These are phyloP conservation scores for Gadus chalcogrammus DNA, from an alignment of 2,113 vertebrate species.

Conservation along the genomic window DNA sequence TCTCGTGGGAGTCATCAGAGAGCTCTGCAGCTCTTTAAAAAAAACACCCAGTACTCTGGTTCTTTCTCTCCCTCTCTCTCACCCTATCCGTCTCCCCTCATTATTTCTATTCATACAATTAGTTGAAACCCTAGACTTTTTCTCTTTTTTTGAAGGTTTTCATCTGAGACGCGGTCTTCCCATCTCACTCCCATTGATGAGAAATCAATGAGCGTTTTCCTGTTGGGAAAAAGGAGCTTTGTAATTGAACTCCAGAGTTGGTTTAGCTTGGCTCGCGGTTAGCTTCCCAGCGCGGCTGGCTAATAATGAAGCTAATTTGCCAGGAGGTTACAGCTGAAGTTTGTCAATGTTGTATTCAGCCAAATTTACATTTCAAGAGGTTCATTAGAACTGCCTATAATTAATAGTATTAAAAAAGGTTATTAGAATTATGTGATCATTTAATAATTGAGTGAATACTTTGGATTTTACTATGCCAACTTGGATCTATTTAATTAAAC, in stretches of 20 bases:
- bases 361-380: too few species aligned
- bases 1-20: constrained; percentile 68
- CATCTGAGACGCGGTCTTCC: constrained; percentile 11
- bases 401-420: too few species aligned
- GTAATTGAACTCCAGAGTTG: constrained; percentile 40
- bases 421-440: too few species aligned
- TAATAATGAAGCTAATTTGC: too few species aligned
- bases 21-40: constrained; percentile 53
- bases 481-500: too few species aligned
- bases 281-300: too few species aligned
- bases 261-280: not conserved
- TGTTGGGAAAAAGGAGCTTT: constrained; percentile 26
- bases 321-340: too few species aligned
- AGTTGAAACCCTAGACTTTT: constrained; percentile 43
- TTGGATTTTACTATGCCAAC: too few species aligned
- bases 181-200: constrained; percentile 52
- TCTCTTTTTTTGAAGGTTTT: constrained; percentile 3
- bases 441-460: too few species aligned
- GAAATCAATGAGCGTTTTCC: constrained; percentile 58
- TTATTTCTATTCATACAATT: constrained; percentile 53
- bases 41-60: too few species aligned
- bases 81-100: constrained; percentile 46
- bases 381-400: too few species aligned
- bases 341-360: too few species aligned
- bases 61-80: constrained; percentile 27